Base-by-base conservation (phyloP, 2,888 invertebrate genomes). In the Galerucella calmariensis region DNA sequence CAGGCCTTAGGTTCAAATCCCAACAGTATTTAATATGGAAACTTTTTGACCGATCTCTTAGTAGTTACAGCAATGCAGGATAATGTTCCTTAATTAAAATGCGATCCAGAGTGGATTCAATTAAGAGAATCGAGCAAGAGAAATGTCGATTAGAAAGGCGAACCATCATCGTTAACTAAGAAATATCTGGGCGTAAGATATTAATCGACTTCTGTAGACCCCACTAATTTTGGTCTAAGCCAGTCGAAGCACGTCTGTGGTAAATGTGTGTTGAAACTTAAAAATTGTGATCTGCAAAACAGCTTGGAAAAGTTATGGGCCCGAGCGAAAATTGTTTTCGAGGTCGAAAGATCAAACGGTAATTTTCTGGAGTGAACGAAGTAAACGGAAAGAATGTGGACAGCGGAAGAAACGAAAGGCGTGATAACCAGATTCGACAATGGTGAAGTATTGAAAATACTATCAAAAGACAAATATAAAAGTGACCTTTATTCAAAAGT, bases 181-280 rank as follows among this genome's bases (percentile, higher is more conserved):
- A 41, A 41, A 51, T n/a, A 51, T 51, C 6, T 14, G n/a, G 2
- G 12, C 14, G 14, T 48, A 5, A 48, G 51, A 51, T n/a, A 51
- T 51, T n/a, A n/a, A 51, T 51, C 51, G 14, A 51, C n/a, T n/a
- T 12, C n/a, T 51, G n/a, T 51, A 11, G n/a, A 51, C n/a, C 14
- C n/a, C n/a, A 14, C n/a, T 2, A n/a, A 51, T n/a, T 51, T n/a
- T n/a, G 5, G 14, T 14, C 14, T 12, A 12, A 8, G 1, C 24
- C 14, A 70, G 70, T 65, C 70, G 9, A 14, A 16, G 63, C 70
- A 70, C 70, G 70, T 70, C 20, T 70, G 70, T 24, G 70, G 70
- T 70, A 63, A 70, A 70, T 70, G 70, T 51, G 70, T 70, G 70
- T 70, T 70, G 53, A 70, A 70, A 70, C 65, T 70, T 70, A 70